phyloP scores from a whole-genome alignment of 2,888 invertebrate species.

The Platycnemis pennipes region DNA sequence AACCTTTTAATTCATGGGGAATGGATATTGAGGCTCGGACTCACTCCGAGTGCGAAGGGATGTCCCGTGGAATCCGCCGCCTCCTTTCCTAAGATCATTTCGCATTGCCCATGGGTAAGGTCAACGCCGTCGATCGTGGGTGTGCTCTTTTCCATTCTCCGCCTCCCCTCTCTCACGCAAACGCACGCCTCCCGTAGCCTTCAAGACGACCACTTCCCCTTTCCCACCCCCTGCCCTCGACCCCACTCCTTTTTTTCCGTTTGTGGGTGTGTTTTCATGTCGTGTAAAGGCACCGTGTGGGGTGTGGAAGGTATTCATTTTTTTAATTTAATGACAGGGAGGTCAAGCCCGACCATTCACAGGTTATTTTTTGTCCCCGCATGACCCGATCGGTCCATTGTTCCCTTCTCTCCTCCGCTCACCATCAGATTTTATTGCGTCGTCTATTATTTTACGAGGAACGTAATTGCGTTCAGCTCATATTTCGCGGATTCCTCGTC shows the following conservation, averaged over 20 bases:
- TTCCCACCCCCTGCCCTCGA: not conserved
- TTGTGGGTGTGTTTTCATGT: not conserved
- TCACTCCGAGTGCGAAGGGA: too few species aligned
- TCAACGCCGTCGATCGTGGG: not conserved
- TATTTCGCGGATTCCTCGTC: not conserved
- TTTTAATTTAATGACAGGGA: constrained; percentile 6
- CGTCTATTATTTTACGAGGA: not conserved
- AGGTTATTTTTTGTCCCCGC: not conserved
- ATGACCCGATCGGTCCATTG: not conserved
- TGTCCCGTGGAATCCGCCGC: too few species aligned
- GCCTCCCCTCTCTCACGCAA: not conserved
- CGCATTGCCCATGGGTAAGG: not conserved
- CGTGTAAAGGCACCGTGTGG: not conserved
- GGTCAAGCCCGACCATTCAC: not conserved
- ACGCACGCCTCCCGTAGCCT: not conserved
- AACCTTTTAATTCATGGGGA: too few species aligned
- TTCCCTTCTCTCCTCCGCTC: not conserved
- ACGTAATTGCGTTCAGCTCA: not conserved
- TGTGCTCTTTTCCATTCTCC: not conserved
- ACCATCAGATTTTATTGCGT: not conserved
- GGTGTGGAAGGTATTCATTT: not conserved
- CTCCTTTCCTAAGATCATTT: not conserved
- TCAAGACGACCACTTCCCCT: not conserved
- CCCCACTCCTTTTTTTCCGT: not conserved
- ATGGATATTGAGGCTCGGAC: too few species aligned